Base-by-base conservation (phyloP, 2,888 invertebrate species). In the Mythimna albipuncta region DNA sequence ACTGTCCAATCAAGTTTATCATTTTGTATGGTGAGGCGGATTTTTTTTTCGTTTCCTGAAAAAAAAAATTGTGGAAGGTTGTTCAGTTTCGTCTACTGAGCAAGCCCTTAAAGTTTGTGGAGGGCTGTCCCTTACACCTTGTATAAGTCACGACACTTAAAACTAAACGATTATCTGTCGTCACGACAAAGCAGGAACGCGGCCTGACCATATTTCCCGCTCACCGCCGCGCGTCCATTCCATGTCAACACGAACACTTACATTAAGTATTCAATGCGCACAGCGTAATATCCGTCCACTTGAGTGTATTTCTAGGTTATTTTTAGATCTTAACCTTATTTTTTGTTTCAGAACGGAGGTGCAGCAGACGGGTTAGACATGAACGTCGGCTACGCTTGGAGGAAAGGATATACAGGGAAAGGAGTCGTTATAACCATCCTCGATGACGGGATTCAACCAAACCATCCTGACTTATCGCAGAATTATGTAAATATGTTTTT, bases 401-500 rank as follows among this genome's bases (percentile, higher is more conserved):
- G 98, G 88, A 98, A 98, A 92, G 99, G 99, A 2, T 99, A 98
- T 92, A 99, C 99, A 2, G 99, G 99, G 65, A 99, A 99, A 94
- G 98, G 99, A 75, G 98, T 99, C 52, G 99, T 99, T 58, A 98
- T 99, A 78, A 99, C 99, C 72, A 99, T 99, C 90, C 96, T 99
- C 76, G 99, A 99, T 94, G 99, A 99, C 93, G 99, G 99, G 75
- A 99, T 99, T 87, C 99, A 99, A 95, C 98, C 98, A 75, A 98
- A 99, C 95, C 99, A 99, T 96, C 99, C 99, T 16, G 99, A 99
- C 94, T 96, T 99, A 85, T 97, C 98, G 69, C 97, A 98, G 89
- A 99, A 99, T 95, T 99, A 99, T 95, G 98, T 98, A 97, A 98
- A 97, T 91, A 87, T 32, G 1, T 97, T 81, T 68, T 58, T 50